phyloP scores from a whole-genome alignment of 1,140 invertebrate species.

The Scylla paramamosain region DNA sequence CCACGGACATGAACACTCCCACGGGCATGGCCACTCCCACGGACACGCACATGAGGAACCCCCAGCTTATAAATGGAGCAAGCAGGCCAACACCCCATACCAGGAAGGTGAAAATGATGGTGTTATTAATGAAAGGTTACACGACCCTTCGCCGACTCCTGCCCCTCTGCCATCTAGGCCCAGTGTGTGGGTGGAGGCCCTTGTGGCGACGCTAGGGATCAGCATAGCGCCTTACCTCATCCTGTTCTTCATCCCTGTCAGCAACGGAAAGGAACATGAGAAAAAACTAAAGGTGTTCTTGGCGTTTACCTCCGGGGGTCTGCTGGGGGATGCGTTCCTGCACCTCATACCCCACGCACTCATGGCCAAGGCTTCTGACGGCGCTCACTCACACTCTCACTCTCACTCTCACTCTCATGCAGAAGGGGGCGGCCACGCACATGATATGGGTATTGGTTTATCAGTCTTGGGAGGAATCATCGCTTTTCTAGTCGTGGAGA shows the following conservation, averaged over 20 bases:
- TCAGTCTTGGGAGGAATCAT: slow-evolving; percentile 95
- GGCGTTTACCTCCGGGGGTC: slow-evolving; percentile 96
- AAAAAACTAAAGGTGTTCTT: slow-evolving; percentile 93
- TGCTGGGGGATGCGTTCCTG: slow-evolving; percentile 97
- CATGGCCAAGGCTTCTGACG: slow-evolving; percentile 81
- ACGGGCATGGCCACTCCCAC: slow-evolving; percentile 79
- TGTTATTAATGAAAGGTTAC: neutral
- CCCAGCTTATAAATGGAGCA: slow-evolving; percentile 88
- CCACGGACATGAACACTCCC: slow-evolving; percentile 80
- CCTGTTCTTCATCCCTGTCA: slow-evolving; percentile 95
- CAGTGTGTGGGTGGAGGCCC: slow-evolving; percentile 88
- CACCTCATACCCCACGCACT: slow-evolving; percentile 98
- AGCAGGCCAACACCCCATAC: slow-evolving; percentile 85
- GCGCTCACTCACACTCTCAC: slow-evolving; percentile 83
- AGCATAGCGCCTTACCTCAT: slow-evolving; percentile 96
- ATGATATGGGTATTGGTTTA: slow-evolving; percentile 93
- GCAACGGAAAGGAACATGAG: slow-evolving; percentile 91
- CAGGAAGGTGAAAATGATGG: slow-evolving; percentile 72
- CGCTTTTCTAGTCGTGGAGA: slow-evolving; percentile 95
- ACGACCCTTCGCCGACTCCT: neutral
- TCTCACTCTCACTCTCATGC: slow-evolving; percentile 83
- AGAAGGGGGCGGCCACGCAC: slow-evolving; percentile 83
- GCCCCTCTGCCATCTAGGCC: slow-evolving; percentile 1
- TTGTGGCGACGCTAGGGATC: slow-evolving; percentile 94
- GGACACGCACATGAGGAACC: slow-evolving; percentile 81